A percentile compares a stretch with the other conserved stretches of the same genome.
phyloP scores from a whole-genome alignment of 2,888 invertebrate species.

The Marronus borbonicus region DNA sequence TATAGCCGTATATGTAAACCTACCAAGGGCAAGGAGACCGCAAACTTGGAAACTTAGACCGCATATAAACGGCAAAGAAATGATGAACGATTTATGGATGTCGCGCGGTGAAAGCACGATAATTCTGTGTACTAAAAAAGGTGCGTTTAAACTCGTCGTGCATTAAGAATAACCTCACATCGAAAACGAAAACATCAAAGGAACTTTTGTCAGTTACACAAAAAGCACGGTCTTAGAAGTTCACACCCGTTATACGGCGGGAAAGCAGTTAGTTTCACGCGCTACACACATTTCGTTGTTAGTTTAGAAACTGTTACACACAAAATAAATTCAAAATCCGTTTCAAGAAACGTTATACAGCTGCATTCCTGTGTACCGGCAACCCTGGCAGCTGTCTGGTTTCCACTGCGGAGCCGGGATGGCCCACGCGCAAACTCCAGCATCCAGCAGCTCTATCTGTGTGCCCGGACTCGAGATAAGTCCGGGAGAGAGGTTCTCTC shows the following conservation, averaged over 20 bases:
- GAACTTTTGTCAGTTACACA: slow-evolving; percentile 23
- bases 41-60: slow-evolving; percentile 18
- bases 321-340: slow-evolving; percentile 41
- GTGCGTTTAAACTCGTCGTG: slow-evolving; percentile 9
- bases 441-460: slow-evolving; percentile 66
- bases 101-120: background rate
- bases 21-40: slow-evolving; percentile 31
- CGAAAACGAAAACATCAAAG: slow-evolving; percentile 39
- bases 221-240: slow-evolving; percentile 26
- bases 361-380: slow-evolving; percentile 50
- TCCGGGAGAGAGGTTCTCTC: slow-evolving; percentile 57
- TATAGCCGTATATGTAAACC: background rate
- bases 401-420: slow-evolving; percentile 68
- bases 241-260: slow-evolving; percentile 21
- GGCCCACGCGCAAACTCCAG: slow-evolving; percentile 66
- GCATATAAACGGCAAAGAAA: slow-evolving; percentile 8
- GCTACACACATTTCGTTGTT: slow-evolving; percentile 24
- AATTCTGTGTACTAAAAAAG: background rate
- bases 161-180: slow-evolving; percentile 36
- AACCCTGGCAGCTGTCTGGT: slow-evolving; percentile 67
- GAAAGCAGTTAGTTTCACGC: background rate
- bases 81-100: background rate
- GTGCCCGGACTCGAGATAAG: slow-evolving; percentile 65
- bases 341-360: slow-evolving; percentile 41
- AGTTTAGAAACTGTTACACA: slow-evolving; percentile 28